Evolutionary conservation across 2,113 vertebrate genomes (phyloP).

Genomic region (Spea multiplicata): DNA sequence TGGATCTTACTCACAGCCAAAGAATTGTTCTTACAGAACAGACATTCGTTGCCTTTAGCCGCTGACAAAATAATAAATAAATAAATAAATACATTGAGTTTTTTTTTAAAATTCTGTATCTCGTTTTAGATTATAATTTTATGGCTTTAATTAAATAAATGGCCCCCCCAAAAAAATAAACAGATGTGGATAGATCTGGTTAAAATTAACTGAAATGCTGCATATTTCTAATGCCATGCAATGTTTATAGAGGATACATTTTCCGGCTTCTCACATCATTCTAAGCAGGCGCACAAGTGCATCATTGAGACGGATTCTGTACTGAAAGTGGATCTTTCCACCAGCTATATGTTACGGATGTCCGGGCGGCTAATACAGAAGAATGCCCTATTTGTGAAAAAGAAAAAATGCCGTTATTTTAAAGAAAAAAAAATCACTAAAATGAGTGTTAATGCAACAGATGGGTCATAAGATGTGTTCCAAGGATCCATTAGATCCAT

Average conservation of each 20-base stretch:
- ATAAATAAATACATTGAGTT: too few relatives aligned
- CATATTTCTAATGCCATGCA: conserved; percentile 15
- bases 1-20: too few relatives aligned
- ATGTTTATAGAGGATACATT: not conserved
- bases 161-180: conserved; percentile 1
- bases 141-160: too few relatives aligned
- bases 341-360: not conserved
- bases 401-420: not conserved
- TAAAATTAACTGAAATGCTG: conserved; percentile 6
- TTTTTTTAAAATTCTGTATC: too few relatives aligned
- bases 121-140: too few relatives aligned
- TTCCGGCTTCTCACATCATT: not conserved
- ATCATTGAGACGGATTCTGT: not conserved
- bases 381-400: not conserved
- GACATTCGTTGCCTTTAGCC: too few relatives aligned
- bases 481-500: too few relatives aligned
- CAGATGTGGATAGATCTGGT: conserved; percentile 37
- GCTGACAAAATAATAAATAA: too few relatives aligned
- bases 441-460: not conserved
- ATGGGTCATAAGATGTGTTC: not conserved
- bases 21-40: too few relatives aligned
- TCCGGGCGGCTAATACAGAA: not conserved
- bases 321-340: not conserved
- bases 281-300: conserved; percentile 1
- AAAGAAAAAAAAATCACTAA: not conserved